Conservation (phyloP, 2,888 invertebrate species). For the Macrophya annulata region DNA sequence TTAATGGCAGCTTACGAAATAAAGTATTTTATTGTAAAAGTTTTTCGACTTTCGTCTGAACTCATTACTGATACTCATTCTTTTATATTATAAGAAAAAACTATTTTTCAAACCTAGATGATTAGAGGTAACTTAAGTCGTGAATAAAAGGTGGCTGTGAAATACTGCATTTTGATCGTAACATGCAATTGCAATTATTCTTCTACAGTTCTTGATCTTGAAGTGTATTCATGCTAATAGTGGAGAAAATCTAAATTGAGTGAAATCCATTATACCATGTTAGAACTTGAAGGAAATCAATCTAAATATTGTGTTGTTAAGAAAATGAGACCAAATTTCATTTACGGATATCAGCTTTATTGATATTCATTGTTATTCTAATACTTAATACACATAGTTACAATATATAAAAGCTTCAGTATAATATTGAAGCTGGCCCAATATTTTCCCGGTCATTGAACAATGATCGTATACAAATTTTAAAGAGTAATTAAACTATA, state of each 20-base stretch:
- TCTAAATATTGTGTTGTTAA: neutral
- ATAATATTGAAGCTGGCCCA: neutral
- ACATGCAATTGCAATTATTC: neutral
- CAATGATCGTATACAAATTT: conserved; percentile 19
- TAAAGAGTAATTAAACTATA: neutral
- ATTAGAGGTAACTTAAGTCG: no score
- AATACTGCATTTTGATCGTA: neutral
- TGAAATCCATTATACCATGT: neutral
- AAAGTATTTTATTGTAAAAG: conserved; percentile 70
- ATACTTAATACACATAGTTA: conserved; percentile 15
- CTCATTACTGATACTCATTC: neutral
- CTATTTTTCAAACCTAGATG: no score
- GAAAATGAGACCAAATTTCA: neutral
- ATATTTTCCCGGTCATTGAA: conserved; percentile 8
- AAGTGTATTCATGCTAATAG: neutral
- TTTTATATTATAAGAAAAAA: neutral
- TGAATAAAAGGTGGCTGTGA: neutral
- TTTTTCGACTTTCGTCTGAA: neutral
- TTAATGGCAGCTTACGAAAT: conserved; percentile 67
- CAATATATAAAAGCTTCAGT: neutral
- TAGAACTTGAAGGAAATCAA: neutral
- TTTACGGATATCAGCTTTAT: neutral
- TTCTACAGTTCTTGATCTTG: neutral
- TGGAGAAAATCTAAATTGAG: neutral
- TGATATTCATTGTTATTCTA: conserved; percentile 2